Percentiles rank a stretch among this genome's conserved stretches.
Evolutionary conservation across 2,797 vertebrate genomes (phyloP).

Genomic region (Hydrolagus colliei): DNA sequence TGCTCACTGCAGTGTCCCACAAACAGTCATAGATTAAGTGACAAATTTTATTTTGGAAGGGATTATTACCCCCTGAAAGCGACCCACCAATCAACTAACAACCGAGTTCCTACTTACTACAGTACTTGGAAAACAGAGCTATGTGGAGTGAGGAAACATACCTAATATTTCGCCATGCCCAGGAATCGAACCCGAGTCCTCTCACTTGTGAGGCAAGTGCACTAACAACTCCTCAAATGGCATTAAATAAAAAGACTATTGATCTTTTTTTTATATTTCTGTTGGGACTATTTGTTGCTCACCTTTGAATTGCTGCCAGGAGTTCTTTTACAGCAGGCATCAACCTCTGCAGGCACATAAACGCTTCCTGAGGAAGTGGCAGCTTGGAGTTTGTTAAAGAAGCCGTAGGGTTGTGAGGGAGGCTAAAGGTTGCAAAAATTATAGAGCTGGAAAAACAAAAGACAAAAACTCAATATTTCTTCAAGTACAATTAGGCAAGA

Average conservation of each 20-base stretch:
- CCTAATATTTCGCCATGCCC: too few relatives aligned
- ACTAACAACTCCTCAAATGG: too few relatives aligned
- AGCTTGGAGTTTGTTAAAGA: slow-evolving; percentile 43
- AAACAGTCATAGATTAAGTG: too few relatives aligned
- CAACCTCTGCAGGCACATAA: slow-evolving; percentile 69
- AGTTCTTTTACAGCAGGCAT: slow-evolving; percentile 67
- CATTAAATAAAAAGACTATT: not conserved
- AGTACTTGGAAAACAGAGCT: too few relatives aligned
- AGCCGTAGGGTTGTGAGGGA: slow-evolving; percentile 52
- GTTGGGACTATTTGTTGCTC: slow-evolving; percentile 35
- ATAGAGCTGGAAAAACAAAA: slow-evolving; percentile 44
- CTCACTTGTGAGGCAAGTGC: too few relatives aligned
- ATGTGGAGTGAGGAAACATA: too few relatives aligned
- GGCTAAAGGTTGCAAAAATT: slow-evolving; percentile 56
- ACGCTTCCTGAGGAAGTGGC: slow-evolving; percentile 60
- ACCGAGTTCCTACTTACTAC: too few relatives aligned
- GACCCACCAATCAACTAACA: too few relatives aligned
- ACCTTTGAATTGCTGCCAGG: slow-evolving; percentile 75
- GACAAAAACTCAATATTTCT: not conserved
- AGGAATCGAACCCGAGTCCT: too few relatives aligned
- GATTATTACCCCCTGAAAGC: too few relatives aligned
- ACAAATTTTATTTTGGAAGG: too few relatives aligned
- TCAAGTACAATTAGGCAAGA: not conserved
- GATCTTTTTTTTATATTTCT: not conserved
- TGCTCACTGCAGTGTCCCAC: too few relatives aligned